Conservation (phyloP, 1,140 invertebrate species). For the Holotrichia oblita region DNA sequence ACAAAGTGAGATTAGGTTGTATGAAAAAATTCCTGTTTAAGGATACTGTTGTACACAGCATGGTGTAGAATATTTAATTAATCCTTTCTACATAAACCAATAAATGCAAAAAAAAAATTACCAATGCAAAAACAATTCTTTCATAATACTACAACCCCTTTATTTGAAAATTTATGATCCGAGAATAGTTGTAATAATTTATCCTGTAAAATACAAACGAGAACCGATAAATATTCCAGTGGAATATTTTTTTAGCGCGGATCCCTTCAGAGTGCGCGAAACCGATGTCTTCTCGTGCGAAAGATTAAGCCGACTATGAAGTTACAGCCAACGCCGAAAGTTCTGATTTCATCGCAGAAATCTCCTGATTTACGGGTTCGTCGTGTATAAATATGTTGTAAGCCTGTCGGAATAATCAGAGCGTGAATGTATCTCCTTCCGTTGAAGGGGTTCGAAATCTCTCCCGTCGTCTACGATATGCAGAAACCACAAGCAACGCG, state of each 20-base stretch:
- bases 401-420: constrained; percentile 33
- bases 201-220: not conserved
- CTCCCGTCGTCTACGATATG: not conserved
- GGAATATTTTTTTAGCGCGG: not conserved
- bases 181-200: not conserved
- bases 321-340: not conserved
- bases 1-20: too few species aligned
- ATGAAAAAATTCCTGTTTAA: too few species aligned
- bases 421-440: constrained; percentile 30
- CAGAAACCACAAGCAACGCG: constrained; percentile 13
- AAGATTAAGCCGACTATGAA: constrained; percentile 23
- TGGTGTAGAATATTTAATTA: too few species aligned
- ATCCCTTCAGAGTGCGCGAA: not conserved
- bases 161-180: constrained; percentile 4
- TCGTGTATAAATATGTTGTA: constrained; percentile 18
- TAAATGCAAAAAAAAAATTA: too few species aligned
- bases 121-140: too few species aligned
- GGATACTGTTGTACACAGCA: too few species aligned
- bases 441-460: constrained; percentile 2
- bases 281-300: constrained; percentile 2
- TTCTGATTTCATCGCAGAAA: not conserved
- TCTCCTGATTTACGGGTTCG: constrained; percentile 30
- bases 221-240: constrained; percentile 20
- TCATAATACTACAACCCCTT: not conserved
- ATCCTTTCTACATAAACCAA: too few species aligned